phyloP scores from a whole-genome alignment of 23 tunicate genomes.

The Ascidia mentula region DNA sequence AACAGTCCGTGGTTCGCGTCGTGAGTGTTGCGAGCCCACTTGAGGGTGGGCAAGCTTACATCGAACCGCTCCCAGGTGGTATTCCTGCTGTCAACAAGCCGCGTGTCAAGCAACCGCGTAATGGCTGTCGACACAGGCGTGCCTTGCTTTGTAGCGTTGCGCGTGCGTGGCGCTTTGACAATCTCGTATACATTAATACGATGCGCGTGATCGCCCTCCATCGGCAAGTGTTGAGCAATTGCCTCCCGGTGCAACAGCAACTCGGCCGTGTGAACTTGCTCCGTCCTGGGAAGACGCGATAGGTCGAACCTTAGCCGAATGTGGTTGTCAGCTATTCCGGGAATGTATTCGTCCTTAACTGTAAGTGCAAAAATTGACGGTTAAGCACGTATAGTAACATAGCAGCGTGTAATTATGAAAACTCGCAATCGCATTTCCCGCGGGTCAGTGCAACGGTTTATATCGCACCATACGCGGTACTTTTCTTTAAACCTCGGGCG shows the following conservation, averaged over 20 bases:
- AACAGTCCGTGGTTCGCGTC: constrained; percentile 68
- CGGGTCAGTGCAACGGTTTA: not conserved
- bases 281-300: constrained; percentile 49
- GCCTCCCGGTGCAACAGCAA: constrained; percentile 76
- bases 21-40: constrained; percentile 41
- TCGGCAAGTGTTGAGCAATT: constrained; percentile 30
- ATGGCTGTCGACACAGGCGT: constrained; percentile 19
- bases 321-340: constrained; percentile 73
- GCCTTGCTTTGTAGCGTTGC: not conserved
- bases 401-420: not conserved
- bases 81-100: constrained; percentile 64
- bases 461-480: not conserved
- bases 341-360: constrained; percentile 58
- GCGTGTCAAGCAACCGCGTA: constrained; percentile 64
- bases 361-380: not conserved
- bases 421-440: not conserved
- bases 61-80: constrained; percentile 92
- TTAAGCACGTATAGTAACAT: not conserved
- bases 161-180: constrained; percentile 29
- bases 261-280: constrained; percentile 58
- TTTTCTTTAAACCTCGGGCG: not conserved
- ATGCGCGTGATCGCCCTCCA: constrained; percentile 30
- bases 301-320: constrained; percentile 75
- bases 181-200: constrained; percentile 80
- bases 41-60: constrained; percentile 44